Conservation (phyloP, 53 echinoderm and acorn worm species). For the Apostichopus leukothele region DNA sequence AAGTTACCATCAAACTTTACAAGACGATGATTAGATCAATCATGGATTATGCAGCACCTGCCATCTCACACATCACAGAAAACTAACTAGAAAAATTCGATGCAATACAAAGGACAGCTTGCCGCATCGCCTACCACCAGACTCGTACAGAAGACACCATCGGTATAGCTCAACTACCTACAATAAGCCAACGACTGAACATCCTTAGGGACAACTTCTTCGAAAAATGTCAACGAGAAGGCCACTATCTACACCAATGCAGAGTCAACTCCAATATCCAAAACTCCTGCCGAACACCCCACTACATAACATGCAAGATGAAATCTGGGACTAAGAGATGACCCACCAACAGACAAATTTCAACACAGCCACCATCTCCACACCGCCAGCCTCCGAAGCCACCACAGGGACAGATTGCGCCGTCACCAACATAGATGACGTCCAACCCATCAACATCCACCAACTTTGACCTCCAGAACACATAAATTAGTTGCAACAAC, state of each 20-base stretch:
- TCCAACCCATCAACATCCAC: not conserved
- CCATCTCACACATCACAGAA: no score
- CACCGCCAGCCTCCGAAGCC: not conserved
- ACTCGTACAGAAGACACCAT: not conserved
- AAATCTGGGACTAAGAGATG: not conserved
- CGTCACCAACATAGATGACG: not conserved
- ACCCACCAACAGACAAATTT: not conserved
- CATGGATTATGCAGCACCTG: no score
- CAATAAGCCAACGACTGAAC: not conserved
- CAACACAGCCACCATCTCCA: not conserved
- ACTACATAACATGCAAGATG: not conserved
- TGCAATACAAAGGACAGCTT: no score
- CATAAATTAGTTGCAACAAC: no score
- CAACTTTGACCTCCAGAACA: not conserved
- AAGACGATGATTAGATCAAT: no score
- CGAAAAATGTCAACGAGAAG: not conserved
- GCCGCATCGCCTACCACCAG: no score
- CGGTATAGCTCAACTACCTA: not conserved
- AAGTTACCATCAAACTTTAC: no score
- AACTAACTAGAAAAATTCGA: no score
- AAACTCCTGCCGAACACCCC: no score
- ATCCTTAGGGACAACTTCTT: not conserved
- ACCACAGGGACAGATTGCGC: not conserved
- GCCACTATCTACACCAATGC: not conserved
- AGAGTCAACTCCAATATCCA: not conserved